Evolutionary conservation across 2,113 vertebrate genomes (phyloP).

Genomic region (Asarcornis scutulata): DNA sequence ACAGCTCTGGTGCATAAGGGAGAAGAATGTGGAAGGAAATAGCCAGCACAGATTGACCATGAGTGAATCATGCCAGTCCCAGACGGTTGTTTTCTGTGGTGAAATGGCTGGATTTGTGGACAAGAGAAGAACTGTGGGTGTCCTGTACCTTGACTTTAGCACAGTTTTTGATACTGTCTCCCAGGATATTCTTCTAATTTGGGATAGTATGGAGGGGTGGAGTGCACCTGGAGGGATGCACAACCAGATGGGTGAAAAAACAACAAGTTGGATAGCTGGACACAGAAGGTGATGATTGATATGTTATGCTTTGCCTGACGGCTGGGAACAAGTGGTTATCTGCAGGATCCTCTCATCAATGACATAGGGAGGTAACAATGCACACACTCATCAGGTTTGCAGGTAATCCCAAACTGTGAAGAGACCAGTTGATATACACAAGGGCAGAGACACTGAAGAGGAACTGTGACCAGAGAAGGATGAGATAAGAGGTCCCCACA

Average conservation of each 20-base stretch:
- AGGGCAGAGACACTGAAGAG: neutral
- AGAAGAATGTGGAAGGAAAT: neutral
- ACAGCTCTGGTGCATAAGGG: accelerated
- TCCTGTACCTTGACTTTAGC: neutral
- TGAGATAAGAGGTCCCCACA: neutral
- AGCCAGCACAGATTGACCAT: neutral
- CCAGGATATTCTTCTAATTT: neutral
- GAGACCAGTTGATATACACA: accelerated
- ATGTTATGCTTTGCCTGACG: neutral
- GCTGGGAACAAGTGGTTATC: neutral
- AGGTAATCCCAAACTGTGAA: neutral
- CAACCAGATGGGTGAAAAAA: neutral
- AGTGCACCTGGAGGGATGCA: neutral
- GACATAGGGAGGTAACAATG: neutral
- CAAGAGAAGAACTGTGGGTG: neutral
- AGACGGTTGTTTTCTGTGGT: accelerated
- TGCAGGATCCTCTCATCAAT: neutral
- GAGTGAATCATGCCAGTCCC: neutral
- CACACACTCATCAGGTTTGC: neutral
- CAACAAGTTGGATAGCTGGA: neutral
- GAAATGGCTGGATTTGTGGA: neutral
- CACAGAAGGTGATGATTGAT: neutral
- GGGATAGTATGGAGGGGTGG: neutral
- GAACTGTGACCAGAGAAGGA: neutral
- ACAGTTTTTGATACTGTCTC: neutral